phyloP scores from a whole-genome alignment of 2,888 invertebrate species.

The Byasa hedistus region DNA sequence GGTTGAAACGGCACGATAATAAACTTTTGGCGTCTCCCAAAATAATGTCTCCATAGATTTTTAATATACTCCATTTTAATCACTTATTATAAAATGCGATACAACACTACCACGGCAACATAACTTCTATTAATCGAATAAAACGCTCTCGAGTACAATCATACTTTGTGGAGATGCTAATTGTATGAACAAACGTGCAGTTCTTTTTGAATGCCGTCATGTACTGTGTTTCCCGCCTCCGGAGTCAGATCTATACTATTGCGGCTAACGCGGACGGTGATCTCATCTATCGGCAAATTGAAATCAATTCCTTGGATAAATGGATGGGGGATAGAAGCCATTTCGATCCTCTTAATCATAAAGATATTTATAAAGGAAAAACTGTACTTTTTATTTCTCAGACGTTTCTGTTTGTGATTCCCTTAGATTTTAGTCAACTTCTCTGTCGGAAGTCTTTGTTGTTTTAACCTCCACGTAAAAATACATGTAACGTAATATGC shows the following conservation, averaged over 20 bases:
- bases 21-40: slow-evolving; percentile 59
- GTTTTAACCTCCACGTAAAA: slow-evolving; percentile 20
- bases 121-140: slow-evolving; percentile 32
- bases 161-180: slow-evolving; percentile 51
- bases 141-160: slow-evolving; percentile 32
- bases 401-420: neutral
- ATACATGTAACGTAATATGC: slow-evolving; percentile 25
- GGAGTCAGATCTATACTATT: slow-evolving; percentile 51
- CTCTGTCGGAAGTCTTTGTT: slow-evolving; percentile 24
- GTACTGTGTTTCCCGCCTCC: slow-evolving; percentile 55
- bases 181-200: slow-evolving; percentile 60
- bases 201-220: slow-evolving; percentile 55
- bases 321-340: slow-evolving; percentile 33
- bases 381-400: neutral
- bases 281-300: slow-evolving; percentile 66
- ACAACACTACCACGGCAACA: slow-evolving; percentile 36
- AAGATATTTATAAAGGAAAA: slow-evolving; percentile 5
- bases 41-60: slow-evolving; percentile 63
- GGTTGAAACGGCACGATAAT: slow-evolving; percentile 70
- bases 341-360: slow-evolving; percentile 33
- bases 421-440: neutral
- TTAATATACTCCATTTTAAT: slow-evolving; percentile 62
- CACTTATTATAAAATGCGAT: slow-evolving; percentile 16
- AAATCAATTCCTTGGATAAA: slow-evolving; percentile 37
- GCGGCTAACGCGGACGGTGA: slow-evolving; percentile 56